phyloP scores from a whole-genome alignment of 1,140 invertebrate genomes.

The Temnothorax nylanderi region DNA sequence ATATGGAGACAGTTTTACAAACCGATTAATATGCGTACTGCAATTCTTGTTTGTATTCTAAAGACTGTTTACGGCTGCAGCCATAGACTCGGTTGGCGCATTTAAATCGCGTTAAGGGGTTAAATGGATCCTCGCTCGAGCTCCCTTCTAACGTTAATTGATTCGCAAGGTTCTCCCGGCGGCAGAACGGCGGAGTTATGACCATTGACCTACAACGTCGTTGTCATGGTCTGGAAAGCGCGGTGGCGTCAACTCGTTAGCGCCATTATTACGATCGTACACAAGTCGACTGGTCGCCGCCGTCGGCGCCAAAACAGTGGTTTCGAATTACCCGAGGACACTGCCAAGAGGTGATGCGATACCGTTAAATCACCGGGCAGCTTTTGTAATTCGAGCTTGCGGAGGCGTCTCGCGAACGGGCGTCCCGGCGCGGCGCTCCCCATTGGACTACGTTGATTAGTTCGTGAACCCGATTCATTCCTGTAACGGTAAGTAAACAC shows the following conservation, averaged over 20 bases:
- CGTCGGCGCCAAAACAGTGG: constrained; percentile 61
- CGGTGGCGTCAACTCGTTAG: constrained; percentile 62
- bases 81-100: constrained; percentile 22
- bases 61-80: neutral
- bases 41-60: neutral
- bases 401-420: neutral
- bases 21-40: neutral
- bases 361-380: constrained; percentile 48
- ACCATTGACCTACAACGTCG: neutral
- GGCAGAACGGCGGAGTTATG: constrained; percentile 6
- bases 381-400: constrained; percentile 56
- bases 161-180: constrained; percentile 9
- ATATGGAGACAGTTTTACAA: neutral
- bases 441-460: constrained; percentile 28
- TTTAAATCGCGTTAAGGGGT: constrained; percentile 49
- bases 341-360: constrained; percentile 57
- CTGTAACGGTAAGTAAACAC: constrained; percentile 5
- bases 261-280: constrained; percentile 52
- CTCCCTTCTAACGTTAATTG: constrained; percentile 25
- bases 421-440: neutral
- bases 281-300: constrained; percentile 10
- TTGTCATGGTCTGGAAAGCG: neutral
- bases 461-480: constrained; percentile 20
- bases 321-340: constrained; percentile 60
- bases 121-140: constrained; percentile 23